These are phyloP conservation scores for Gryllus bimaculatus DNA, from an alignment of 1,140 invertebrate genomes.

Conservation along the genomic window DNA sequence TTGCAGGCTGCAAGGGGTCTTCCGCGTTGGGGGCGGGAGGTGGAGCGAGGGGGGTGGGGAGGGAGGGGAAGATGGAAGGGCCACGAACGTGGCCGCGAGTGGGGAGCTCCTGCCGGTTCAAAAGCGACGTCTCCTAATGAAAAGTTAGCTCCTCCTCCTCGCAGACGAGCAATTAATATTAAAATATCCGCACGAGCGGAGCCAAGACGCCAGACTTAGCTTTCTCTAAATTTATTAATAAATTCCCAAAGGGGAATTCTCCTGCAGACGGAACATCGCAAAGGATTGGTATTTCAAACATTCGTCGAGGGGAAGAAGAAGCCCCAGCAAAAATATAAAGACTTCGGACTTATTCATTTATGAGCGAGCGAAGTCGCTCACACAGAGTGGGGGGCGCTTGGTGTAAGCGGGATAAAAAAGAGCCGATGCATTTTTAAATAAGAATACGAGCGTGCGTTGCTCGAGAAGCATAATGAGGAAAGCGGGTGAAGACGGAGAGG, in stretches of 20 bases:
- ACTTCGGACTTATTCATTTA: background rate
- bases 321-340: background rate
- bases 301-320: background rate
- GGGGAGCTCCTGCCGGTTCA: background rate
- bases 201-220: background rate
- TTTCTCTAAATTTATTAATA: constrained; percentile 2
- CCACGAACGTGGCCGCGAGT: too few relatives aligned
- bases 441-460: too few relatives aligned
- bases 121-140: background rate
- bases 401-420: background rate
- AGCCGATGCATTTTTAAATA: background rate
- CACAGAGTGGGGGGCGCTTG: background rate
- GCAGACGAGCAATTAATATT: background rate
- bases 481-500: too few relatives aligned
- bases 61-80: too few relatives aligned
- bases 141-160: background rate
- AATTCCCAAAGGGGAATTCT: background rate
- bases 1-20: too few relatives aligned
- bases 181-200: background rate
- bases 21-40: too few relatives aligned
- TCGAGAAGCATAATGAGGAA: too few relatives aligned
- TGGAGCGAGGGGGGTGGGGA: too few relatives aligned
- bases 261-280: background rate
- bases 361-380: background rate
- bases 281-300: background rate